Conservation (phyloP, 2,888 invertebrate species). For the Oscheius sp. region DNA sequence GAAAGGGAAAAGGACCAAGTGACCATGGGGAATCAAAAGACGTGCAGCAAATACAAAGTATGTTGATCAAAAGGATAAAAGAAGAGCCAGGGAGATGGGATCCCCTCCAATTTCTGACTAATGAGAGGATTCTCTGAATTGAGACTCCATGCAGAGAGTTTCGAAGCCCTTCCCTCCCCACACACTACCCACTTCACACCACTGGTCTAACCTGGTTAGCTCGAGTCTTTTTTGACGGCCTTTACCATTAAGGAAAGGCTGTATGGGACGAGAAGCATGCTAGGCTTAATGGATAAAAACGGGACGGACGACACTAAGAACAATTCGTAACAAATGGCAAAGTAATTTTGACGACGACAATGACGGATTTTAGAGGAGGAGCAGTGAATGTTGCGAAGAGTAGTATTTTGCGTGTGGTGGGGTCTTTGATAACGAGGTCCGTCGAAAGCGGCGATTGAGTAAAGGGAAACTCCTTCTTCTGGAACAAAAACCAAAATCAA, state of each 20-base stretch:
- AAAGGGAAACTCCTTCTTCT: background rate
- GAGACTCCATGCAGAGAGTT: background rate
- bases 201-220: conserved; percentile 21
- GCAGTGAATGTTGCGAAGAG: conserved; percentile 4
- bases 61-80: too few relatives aligned
- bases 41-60: too few relatives aligned
- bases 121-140: conserved; percentile 18
- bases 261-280: background rate
- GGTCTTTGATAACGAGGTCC: conserved; percentile 31
- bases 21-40: too few relatives aligned
- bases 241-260: background rate
- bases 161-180: background rate
- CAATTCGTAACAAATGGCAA: conserved; percentile 23
- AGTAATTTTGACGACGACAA: conserved; percentile 20
- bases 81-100: too few relatives aligned
- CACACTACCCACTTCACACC: background rate
- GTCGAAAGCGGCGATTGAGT: conserved; percentile 24
- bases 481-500: conserved; percentile 1
- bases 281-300: background rate
- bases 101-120: conserved; percentile 6
- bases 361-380: conserved; percentile 25
- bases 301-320: background rate
- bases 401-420: conserved; percentile 17
- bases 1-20: too few relatives aligned
- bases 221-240: background rate